These are phyloP conservation scores for Bothrops jararaca DNA, from an alignment of 2,113 vertebrate species.

Conservation along the genomic window DNA sequence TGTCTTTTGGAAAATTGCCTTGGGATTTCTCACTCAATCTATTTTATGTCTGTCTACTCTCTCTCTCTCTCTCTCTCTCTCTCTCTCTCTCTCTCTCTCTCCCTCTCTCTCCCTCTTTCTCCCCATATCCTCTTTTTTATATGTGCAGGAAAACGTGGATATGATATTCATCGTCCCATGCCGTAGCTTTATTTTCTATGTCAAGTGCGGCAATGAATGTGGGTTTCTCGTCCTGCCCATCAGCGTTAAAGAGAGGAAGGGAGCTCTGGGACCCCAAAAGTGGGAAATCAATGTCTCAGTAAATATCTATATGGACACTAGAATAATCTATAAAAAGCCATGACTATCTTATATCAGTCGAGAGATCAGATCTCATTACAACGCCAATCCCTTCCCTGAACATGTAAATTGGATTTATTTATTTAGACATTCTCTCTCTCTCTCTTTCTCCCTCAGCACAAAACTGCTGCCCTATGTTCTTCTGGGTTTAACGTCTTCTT, in stretches of 20 bases:
- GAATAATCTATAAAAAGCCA: conserved; percentile 64
- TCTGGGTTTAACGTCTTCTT: not conserved
- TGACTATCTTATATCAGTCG: conserved; percentile 52
- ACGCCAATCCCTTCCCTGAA: conserved; percentile 52
- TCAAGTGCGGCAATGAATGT: conserved; percentile 29
- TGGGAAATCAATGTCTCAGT: conserved; percentile 58
- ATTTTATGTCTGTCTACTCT: not conserved
- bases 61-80: no score
- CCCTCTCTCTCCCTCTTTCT: no score
- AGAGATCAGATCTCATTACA: conserved; percentile 62
- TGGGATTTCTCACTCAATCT: not conserved
- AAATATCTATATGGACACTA: conserved; percentile 56
- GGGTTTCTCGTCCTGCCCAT: conserved; percentile 50
- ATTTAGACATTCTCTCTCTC: conserved; percentile 30
- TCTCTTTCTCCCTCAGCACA: conserved; percentile 5
- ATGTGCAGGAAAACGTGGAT: not conserved
- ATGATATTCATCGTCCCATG: not conserved
- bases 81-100: no score
- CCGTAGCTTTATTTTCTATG: conserved; percentile 32
- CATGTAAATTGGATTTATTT: conserved; percentile 61
- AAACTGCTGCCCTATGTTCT: conserved; percentile 15
- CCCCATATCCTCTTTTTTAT: not conserved
- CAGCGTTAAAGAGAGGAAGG: conserved; percentile 42
- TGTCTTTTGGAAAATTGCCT: not conserved
- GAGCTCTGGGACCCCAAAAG: conserved; percentile 48